These are phyloP conservation scores for Vulpes vulpes DNA, from an alignment of 2,113 vertebrate species.

Conservation along the genomic window DNA sequence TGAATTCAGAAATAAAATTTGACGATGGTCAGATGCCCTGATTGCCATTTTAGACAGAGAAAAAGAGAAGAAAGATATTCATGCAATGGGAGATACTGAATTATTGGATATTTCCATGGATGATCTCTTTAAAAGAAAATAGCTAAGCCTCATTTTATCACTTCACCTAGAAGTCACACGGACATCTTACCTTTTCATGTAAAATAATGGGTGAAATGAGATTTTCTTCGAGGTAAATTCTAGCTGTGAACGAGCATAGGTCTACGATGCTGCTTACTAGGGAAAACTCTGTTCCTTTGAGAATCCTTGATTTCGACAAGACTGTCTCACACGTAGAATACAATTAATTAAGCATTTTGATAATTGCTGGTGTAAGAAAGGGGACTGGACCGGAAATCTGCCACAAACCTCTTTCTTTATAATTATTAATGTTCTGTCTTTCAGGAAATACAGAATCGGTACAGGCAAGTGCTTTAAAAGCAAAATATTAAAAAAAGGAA, in stretches of 20 bases:
- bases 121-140: not conserved
- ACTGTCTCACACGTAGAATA: constrained; percentile 48
- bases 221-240: constrained; percentile 34
- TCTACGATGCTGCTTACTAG: not conserved
- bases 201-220: not conserved
- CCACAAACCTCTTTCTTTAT: constrained; percentile 37
- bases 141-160: constrained; percentile 36
- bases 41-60: not conserved
- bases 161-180: not conserved
- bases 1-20: constrained; percentile 45
- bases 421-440: constrained; percentile 59
- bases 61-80: not conserved
- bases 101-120: not conserved
- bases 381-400: constrained; percentile 52
- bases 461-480: not conserved
- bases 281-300: constrained; percentile 21
- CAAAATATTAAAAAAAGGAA: not conserved
- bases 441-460: constrained; percentile 51
- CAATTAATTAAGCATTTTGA: constrained; percentile 70
- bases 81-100: not conserved
- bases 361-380: constrained; percentile 54
- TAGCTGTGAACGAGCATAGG: not conserved
- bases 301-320: constrained; percentile 62
- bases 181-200: not conserved
- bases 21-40: not conserved